Evolutionary conservation across 2,888 invertebrate species (phyloP), one percentile per base, ranked within the genome.

Genomic region (Nomada ruficornis): DNA sequence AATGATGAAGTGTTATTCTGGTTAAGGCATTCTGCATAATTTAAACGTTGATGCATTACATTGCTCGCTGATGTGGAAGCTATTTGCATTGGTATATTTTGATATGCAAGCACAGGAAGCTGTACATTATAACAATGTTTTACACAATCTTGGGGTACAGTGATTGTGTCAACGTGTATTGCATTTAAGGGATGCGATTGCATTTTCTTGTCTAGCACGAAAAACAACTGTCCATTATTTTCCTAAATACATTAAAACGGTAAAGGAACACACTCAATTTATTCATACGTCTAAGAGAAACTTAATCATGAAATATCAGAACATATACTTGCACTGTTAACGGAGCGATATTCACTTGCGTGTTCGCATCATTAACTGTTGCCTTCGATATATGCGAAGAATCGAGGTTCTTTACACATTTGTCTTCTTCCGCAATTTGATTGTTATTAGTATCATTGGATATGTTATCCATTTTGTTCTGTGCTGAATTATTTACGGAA

Each of bases 61-160:
- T 42, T 63, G 52, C 18, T 69, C 60, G 57, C 23, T 52, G 23
- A 68, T 55, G 52, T 20, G 2, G 65, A 29, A 44, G 90, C 80
- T 81, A 89, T 86, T 80, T 87, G 85, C 23, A 89, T 62, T 42
- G 90, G 87, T 74, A 89, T 69, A 57, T 89, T 90, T 73, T 88
- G 85, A 65, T 90, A 90, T 18, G 87, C 83, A 42, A 91, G 29
- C n/a, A 89, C 79, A 29, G 91, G 90, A 52, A 91, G 80, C 84
- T 89, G 90, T 36, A 90, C 83, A 42, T 84, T 90, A 73, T 87
- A 89, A 67, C 88, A 90, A 26, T 90, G 88, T 4, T 84, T 81
- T 64, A 86, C 76, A 64, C 47, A 80, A 47, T 83, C 83, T 67
- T 89, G 83, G 36, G 81, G 50, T n/a, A 80, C 55, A n/a, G 84